phyloP scores from a whole-genome alignment of 2,113 vertebrate species.

The Tyto alba region DNA sequence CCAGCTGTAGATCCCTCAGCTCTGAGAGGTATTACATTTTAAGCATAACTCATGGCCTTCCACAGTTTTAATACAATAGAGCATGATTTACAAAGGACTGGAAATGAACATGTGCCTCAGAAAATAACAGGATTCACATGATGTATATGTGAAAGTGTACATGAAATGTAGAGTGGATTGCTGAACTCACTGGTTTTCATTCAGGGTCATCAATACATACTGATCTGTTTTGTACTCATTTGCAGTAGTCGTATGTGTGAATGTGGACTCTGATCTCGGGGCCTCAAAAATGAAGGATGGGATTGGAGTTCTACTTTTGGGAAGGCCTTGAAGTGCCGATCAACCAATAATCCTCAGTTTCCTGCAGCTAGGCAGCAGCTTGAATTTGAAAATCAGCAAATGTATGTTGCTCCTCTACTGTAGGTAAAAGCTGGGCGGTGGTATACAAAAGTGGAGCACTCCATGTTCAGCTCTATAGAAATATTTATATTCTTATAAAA shows the following conservation, averaged over 20 bases:
- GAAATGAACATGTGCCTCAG: background rate
- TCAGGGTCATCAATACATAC: background rate
- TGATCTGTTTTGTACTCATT: background rate
- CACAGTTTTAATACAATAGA: background rate
- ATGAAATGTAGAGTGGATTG: background rate
- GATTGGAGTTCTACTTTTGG: background rate
- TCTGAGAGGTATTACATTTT: background rate
- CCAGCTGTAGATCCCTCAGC: background rate
- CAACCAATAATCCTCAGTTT: background rate
- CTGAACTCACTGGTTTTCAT: rapidly evolving
- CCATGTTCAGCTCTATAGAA: background rate
- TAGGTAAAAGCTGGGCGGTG: background rate
- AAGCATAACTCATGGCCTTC: background rate
- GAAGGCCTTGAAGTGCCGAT: background rate
- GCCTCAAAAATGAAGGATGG: background rate
- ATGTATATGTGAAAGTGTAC: background rate
- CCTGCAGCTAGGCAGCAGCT: background rate
- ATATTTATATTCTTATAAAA: background rate
- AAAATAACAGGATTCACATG: background rate
- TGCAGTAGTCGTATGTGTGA: background rate
- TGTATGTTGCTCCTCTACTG: background rate
- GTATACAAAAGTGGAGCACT: background rate
- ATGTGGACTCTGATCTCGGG: background rate
- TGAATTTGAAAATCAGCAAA: background rate
- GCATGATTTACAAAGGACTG: background rate